Conservation (phyloP, 2,888 invertebrate genomes). For the Drosophila phalerata region DNA sequence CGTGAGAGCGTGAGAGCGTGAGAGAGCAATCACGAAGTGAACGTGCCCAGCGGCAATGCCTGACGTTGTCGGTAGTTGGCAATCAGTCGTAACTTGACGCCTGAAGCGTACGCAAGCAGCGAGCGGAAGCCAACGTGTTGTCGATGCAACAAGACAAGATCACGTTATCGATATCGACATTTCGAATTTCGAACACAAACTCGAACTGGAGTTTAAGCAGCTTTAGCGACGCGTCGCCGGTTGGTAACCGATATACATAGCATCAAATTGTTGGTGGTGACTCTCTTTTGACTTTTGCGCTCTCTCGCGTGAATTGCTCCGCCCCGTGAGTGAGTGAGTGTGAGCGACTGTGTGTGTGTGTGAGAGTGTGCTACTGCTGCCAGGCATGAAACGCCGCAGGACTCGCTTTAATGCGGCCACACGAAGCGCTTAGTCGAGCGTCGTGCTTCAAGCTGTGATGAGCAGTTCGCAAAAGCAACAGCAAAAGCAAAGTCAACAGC, state of each 20-base stretch:
- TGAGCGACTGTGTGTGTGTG: constrained; percentile 3
- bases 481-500: no score
- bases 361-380: constrained; percentile 68
- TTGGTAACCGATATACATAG: constrained; percentile 34
- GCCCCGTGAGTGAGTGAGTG: constrained; percentile 54
- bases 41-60: constrained; percentile 74
- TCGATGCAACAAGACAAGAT: constrained; percentile 23
- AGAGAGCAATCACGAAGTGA: constrained; percentile 25
- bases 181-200: constrained; percentile 21
- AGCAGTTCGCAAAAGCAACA: constrained; percentile 37
- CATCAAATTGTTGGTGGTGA: constrained; percentile 17
- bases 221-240: constrained; percentile 27
- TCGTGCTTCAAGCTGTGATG: constrained; percentile 80
- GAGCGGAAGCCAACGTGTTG: constrained; percentile 59
- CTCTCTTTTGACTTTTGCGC: constrained; percentile 36
- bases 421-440: constrained; percentile 71
- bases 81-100: constrained; percentile 74
- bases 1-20: background rate
- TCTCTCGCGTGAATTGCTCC: constrained; percentile 67
- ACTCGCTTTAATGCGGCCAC: constrained; percentile 54
- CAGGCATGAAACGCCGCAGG: constrained; percentile 84
- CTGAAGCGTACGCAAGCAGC: constrained; percentile 76
- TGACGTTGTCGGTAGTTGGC: constrained; percentile 43
- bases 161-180: constrained; percentile 39
- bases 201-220: constrained; percentile 7